A percentile compares a stretch with the other conserved stretches of the same genome.
phyloP scores from a whole-genome alignment of 2,113 vertebrate genomes.

The Rhinolophus sinicus region DNA sequence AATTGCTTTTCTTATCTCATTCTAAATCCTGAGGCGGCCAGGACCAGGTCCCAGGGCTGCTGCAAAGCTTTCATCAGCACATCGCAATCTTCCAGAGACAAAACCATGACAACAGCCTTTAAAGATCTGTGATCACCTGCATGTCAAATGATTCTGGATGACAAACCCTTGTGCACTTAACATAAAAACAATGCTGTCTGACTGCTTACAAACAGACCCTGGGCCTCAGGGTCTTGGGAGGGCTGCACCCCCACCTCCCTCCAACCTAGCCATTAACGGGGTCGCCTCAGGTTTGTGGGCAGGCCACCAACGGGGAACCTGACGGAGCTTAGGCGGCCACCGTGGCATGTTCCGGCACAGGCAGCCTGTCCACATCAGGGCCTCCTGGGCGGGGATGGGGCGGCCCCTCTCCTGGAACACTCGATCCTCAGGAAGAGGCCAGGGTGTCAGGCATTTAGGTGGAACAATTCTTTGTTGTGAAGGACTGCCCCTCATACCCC shows the following conservation, averaged over 20 bases:
- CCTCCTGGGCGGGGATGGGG: background rate
- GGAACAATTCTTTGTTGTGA: background rate
- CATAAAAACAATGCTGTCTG: constrained; percentile 1
- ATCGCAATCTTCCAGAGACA: constrained; percentile 60
- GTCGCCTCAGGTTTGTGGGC: background rate
- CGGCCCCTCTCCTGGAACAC: background rate
- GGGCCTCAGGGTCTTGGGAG: background rate
- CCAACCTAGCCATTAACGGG: background rate
- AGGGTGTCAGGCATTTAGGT: background rate
- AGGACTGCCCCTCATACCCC: background rate
- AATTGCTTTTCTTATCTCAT: constrained; percentile 38
- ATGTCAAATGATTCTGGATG: constrained; percentile 33
- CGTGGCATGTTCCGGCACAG: too few relatives aligned
- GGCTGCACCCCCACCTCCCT: background rate
- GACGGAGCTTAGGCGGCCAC: background rate
- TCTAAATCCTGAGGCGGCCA: constrained; percentile 27
- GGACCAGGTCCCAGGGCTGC: constrained; percentile 44
- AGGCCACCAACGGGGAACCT: background rate
- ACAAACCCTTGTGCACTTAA: background rate
- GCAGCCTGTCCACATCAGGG: background rate
- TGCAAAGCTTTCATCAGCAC: constrained; percentile 47
- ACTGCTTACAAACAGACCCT: background rate
- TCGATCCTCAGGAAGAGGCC: background rate
- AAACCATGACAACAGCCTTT: constrained; percentile 75
- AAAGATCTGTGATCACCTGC: constrained; percentile 62